A percentile compares a stretch with the other conserved stretches of the same genome.
Conservation (phyloP, 2,888 invertebrate species). For the Cynaeus angustus region DNA sequence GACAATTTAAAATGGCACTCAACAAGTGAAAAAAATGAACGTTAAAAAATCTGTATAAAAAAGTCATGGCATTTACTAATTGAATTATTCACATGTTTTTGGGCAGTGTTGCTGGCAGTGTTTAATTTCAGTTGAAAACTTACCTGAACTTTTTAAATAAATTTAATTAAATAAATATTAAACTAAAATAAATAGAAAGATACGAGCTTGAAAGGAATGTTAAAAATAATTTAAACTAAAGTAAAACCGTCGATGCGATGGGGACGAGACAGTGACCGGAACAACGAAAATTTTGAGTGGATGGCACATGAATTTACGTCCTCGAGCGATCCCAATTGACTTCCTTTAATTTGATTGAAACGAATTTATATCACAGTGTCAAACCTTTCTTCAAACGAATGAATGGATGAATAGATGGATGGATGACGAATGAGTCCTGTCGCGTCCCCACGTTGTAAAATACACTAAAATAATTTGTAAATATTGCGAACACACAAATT, state of each 20-base stretch:
- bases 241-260: conserved; percentile 11
- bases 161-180: conserved; percentile 45
- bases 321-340: conserved; percentile 5
- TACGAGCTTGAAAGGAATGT: conserved; percentile 50
- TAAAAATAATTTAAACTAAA: conserved; percentile 37
- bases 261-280: background rate
- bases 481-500: conserved; percentile 66
- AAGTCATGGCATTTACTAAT: conserved; percentile 49
- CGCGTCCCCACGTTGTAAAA: conserved; percentile 21
- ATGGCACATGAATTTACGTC: conserved; percentile 22
- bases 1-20: conserved; percentile 45
- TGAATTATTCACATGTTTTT: conserved; percentile 49
- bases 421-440: background rate
- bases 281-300: conserved; percentile 6
- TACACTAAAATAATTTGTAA: conserved; percentile 56
- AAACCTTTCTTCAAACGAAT: conserved; percentile 3
- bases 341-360: conserved; percentile 24
- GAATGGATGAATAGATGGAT: background rate
- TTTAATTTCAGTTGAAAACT: conserved; percentile 40
- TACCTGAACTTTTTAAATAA: conserved; percentile 32
- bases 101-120: conserved; percentile 62
- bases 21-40: conserved; percentile 39
- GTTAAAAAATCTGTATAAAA: conserved; percentile 42
- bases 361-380: conserved; percentile 43
- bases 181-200: conserved; percentile 56